Evolutionary conservation across 2,888 invertebrate species (phyloP), one percentile per base, ranked within the genome.

Genomic region (Thysanoteuthis rhombus): DNA sequence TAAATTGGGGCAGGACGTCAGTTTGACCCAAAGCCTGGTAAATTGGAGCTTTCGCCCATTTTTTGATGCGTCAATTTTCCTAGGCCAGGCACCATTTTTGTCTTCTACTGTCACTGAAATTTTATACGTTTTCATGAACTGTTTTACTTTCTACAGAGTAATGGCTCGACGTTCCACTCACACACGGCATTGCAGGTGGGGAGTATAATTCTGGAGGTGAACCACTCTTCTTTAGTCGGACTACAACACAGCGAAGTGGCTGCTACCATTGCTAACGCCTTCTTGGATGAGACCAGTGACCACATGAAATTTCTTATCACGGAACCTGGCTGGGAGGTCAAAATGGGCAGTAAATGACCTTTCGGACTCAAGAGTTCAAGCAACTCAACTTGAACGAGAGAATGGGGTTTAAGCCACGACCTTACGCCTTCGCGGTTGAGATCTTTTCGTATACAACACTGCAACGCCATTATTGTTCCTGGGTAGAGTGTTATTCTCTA

Each of bases 91-190:
- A 1, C 58, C 28, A 6, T 90, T 25, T n/a, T 90, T 38, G n/a
- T 39, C 28, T 8, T 45, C 12, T 52, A 36, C 38, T 19, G 36
- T 36, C 6, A 25, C 22, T 47, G 52, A 92, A 52, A 42, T 32
- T 36, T 40, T 47, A 45, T 32, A n/a, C n/a, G 28, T 36, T 93
- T 36, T 58, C 75, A 16, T 19, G 5, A 32, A 28, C 39, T 93
- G 28, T 92, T 45, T 92, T n/a, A 89, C 90, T 90, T 94, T 93
- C 45, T 94, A 94, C 97, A 99, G 99, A 99, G 99, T 97, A 98
- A 98, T 97, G 99, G 99, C 93, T 99, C 99, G 94, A 99, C 99
- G 91, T 98, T 98, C 97, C 98, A 98, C 97, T 98, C 99, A 92
- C 99, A 99, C 4, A 92, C 92, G 3, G 92, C 40, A 3, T 97